Conservation (phyloP, 2,797 vertebrate genomes). For the Lutjanus argentimaculatus region DNA sequence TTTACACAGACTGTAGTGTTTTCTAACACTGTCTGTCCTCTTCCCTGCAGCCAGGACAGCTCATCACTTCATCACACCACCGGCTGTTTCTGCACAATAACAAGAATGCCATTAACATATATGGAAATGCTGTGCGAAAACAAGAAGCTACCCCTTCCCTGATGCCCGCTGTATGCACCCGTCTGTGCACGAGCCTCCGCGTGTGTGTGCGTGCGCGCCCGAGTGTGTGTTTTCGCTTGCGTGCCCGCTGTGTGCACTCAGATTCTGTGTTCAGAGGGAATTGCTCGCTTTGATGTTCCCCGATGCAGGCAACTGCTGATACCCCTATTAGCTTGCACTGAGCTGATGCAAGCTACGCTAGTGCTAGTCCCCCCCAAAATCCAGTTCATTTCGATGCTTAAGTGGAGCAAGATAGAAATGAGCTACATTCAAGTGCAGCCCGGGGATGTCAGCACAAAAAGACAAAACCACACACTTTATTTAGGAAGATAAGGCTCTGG, state of each 20-base stretch:
- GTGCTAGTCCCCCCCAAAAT: slow-evolving; percentile 54
- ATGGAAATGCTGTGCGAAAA: slow-evolving; percentile 83
- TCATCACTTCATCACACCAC: slow-evolving; percentile 74
- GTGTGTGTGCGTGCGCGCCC: slow-evolving; percentile 25
- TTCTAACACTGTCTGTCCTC: slow-evolving; percentile 55
- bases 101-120: slow-evolving; percentile 82
- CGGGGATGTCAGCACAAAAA: slow-evolving; percentile 79
- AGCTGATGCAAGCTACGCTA: slow-evolving; percentile 82
- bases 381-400: slow-evolving; percentile 59
- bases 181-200: slow-evolving; percentile 28
- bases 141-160: slow-evolving; percentile 71
- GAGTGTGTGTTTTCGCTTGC: slow-evolving; percentile 56
- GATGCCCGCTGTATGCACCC: slow-evolving; percentile 82
- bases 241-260: slow-evolving; percentile 82
- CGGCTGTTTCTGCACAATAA: slow-evolving; percentile 78
- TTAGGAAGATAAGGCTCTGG: slow-evolving; percentile 79
- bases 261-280: slow-evolving; percentile 81
- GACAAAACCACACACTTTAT: slow-evolving; percentile 80
- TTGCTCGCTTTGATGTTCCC: slow-evolving; percentile 87
- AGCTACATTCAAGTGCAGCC: slow-evolving; percentile 71
- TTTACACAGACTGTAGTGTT: slow-evolving; percentile 39
- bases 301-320: slow-evolving; percentile 82
- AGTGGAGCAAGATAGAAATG: slow-evolving; percentile 65
- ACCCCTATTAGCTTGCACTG: slow-evolving; percentile 83
- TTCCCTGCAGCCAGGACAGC: slow-evolving; percentile 66